Evolutionary conservation across 1,140 invertebrate species (phyloP).

Genomic region (Latrodectus geometricus): DNA sequence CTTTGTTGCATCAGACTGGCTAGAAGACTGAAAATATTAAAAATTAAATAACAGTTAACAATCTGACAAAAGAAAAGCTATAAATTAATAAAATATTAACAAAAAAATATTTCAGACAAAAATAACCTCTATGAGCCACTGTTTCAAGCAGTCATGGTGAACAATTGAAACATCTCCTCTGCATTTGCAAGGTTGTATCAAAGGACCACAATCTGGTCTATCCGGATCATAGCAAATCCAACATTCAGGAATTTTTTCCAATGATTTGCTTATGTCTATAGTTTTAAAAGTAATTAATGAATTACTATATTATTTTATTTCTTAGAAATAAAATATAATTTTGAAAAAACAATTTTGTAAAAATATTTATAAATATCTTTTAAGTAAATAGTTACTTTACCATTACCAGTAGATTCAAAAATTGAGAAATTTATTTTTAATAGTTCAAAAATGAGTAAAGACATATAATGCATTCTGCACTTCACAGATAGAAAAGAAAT

Average conservation of each 20-base stretch:
- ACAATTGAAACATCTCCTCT: slow-evolving; percentile 89
- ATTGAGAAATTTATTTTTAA: too few species aligned
- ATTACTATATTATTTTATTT: too few species aligned
- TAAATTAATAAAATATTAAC: background rate
- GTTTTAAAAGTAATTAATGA: too few species aligned
- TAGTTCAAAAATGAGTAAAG: too few species aligned
- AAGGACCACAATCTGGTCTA: slow-evolving; percentile 78
- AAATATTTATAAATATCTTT: too few species aligned
- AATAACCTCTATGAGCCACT: slow-evolving; percentile 81
- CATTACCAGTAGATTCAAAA: too few species aligned
- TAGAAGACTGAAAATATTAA: slow-evolving; percentile 73
- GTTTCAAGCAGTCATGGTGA: slow-evolving; percentile 91
- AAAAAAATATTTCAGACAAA: background rate
- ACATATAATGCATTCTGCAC: too few species aligned
- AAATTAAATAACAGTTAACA: background rate
- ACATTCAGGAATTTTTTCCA: slow-evolving; percentile 75
- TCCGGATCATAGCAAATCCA: slow-evolving; percentile 94
- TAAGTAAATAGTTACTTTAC: too few species aligned
- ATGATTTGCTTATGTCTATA: slow-evolving; percentile 27
- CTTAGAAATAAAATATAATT: too few species aligned
- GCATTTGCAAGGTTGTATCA: slow-evolving; percentile 91
- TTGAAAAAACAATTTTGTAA: too few species aligned
- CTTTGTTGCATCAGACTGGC: slow-evolving; percentile 76
- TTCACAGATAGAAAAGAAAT: too few species aligned
- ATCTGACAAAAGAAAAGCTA: background rate